Conservation (phyloP, 2,888 invertebrate species). For the Sturmia bella region DNA sequence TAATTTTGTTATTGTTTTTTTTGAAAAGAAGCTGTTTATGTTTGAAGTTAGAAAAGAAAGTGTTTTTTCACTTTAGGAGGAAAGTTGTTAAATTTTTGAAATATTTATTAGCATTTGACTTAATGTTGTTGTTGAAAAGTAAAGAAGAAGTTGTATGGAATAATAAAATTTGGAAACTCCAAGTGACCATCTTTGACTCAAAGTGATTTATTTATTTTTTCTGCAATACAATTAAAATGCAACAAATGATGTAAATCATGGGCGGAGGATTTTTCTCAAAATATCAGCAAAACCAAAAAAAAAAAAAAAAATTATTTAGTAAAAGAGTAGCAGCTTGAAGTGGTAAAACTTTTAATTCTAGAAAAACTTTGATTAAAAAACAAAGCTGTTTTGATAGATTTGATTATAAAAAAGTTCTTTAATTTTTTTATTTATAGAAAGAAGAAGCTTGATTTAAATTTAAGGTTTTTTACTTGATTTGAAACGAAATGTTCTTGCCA, state of each 20-base stretch:
- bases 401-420: too few species aligned
- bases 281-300: too few species aligned
- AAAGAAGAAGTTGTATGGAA: background rate
- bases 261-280: too few species aligned
- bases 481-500: too few species aligned
- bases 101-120: background rate
- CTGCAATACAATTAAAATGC: conserved; percentile 8
- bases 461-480: too few species aligned
- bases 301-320: too few species aligned
- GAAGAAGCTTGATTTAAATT: too few species aligned
- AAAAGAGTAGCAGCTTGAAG: too few species aligned
- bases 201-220: conserved; percentile 3
- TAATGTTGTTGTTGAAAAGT: background rate
- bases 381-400: too few species aligned
- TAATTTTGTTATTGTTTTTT: conserved; percentile 14
- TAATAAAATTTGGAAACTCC: conserved; percentile 31
- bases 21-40: conserved; percentile 46
- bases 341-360: too few species aligned
- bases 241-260: background rate
- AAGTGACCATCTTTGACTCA: background rate
- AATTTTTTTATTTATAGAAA: too few species aligned
- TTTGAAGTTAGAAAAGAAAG: conserved; percentile 49
- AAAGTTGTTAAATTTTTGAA: conserved; percentile 46
- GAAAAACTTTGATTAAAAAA: too few species aligned
- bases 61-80: conserved; percentile 23